Evolutionary conservation across 1,140 invertebrate genomes (phyloP).

Genomic region (Drosophila bipectinata): DNA sequence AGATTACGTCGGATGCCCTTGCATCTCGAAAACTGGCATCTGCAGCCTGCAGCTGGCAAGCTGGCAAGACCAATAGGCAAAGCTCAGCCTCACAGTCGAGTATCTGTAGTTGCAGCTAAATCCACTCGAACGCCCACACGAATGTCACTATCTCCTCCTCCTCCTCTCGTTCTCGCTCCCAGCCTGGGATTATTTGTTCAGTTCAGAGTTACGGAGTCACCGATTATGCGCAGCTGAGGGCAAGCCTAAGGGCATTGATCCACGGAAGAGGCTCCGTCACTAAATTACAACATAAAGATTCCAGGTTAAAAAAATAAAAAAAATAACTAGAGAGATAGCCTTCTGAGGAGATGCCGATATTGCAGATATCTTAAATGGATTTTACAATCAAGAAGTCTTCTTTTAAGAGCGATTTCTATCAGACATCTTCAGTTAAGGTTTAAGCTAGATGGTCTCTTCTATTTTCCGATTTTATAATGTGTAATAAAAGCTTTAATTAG

Average conservation of each 20-base stretch:
- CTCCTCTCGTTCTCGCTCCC: not conserved
- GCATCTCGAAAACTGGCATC: conserved; percentile 29
- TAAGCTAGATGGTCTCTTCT: no score
- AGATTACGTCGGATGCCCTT: conserved; percentile 54
- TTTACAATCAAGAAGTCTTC: no score
- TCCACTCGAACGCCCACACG: conserved; percentile 52
- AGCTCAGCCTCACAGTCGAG: conserved; percentile 1
- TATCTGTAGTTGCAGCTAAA: conserved; percentile 8
- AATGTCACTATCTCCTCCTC: conserved; percentile 38
- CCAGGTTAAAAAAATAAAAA: not conserved
- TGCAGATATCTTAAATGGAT: not conserved
- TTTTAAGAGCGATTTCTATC: no score
- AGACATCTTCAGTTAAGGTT: not conserved
- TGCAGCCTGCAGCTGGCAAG: conserved; percentile 26
- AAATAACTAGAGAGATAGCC: not conserved
- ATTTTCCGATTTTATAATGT: no score
- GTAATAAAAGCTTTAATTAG: no score
- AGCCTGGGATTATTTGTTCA: not conserved
- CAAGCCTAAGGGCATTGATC: conserved; percentile 33
- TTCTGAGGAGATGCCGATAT: not conserved
- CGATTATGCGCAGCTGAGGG: conserved; percentile 21
- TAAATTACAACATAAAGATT: not conserved
- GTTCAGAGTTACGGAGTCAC: not conserved
- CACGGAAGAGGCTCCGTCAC: conserved; percentile 9
- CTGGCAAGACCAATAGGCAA: conserved; percentile 5